Conservation (phyloP, 2,888 invertebrate genomes). For the Macaria liturata region DNA sequence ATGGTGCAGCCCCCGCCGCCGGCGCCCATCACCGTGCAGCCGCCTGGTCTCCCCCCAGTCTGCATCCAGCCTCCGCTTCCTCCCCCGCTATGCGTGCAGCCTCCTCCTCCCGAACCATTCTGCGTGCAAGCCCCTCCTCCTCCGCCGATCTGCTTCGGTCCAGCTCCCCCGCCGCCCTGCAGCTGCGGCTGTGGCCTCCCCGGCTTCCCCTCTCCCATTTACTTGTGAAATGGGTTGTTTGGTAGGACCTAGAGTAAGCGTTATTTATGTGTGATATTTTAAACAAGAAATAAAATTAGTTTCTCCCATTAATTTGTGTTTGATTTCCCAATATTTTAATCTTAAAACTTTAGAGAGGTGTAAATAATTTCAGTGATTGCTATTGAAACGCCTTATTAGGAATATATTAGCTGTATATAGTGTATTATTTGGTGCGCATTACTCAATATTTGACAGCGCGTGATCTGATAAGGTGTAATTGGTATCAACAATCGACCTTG, state of each 20-base stretch:
- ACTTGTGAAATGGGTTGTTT: conserved; percentile 38
- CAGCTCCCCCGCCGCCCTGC: conserved; percentile 31
- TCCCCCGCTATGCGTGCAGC: conserved; percentile 59
- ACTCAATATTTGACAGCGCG: conserved; percentile 16
- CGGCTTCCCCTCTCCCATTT: conserved; percentile 36
- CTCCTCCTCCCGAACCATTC: conserved; percentile 63
- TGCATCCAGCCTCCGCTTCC: conserved; percentile 64
- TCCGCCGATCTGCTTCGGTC: conserved; percentile 51
- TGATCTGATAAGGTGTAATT: conserved; percentile 29
- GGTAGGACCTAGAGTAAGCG: conserved; percentile 7
- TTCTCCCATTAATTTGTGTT: conserved; percentile 9
- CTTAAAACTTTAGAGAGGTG: too few species aligned
- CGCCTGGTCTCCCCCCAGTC: conserved; percentile 63
- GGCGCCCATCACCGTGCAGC: conserved; percentile 61
- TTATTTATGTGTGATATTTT: conserved; percentile 25
- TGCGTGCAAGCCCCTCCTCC: conserved; percentile 58
- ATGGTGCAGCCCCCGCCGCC: conserved; percentile 66
- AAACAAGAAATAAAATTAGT: conserved; percentile 8
- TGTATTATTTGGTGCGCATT: conserved; percentile 11
- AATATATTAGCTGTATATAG: background rate
- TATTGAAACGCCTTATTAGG: too few species aligned
- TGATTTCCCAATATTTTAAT: conserved; percentile 7
- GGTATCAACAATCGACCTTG: conserved; percentile 33
- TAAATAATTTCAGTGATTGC: too few species aligned
- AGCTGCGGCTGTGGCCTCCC: conserved; percentile 32